Base-by-base conservation (phyloP, 2,888 invertebrate species). In the Diarsia brunnea region DNA sequence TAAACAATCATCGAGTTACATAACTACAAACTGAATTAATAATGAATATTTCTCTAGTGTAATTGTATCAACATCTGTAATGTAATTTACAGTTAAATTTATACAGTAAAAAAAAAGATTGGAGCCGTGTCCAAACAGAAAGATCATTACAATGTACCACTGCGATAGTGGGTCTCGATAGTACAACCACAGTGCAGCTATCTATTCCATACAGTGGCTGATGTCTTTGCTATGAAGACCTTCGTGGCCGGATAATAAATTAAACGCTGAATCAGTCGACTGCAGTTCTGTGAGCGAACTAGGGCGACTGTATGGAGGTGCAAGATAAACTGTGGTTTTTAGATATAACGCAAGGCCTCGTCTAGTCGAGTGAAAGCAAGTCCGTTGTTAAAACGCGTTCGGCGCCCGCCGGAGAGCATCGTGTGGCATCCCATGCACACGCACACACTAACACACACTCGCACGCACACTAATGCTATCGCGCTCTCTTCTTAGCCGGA, bases 401-500 rank as follows among this genome's bases (percentile, higher is more conserved):
- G 84, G 81, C 87, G 79, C 72, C 83, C 73, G 78, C 65, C 77
- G 84, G 84, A 84, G 82, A 77, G 80, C 78, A 24, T 43, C 61
- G 73, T 66, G 51, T 73, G 80, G 73, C 65, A 78, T 31, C 72
- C 7, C 80, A 73, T 80, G 69, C 87, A 76, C 89, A 78, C 88
- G 81, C 86, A 84, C 89, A 81, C 88, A 82, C 87, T 60, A 73
- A 82, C 88, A 78, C 87, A 80, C 86, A 79, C 84, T 76, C 90
- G 83, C 72, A 72, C 87, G 75, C 90, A 81, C 85, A 85, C 86
- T 75, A 74, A 87, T 89, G 92, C 91, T 93, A 94, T 93, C 95
- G 95, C 92, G 93, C 93, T 90, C 93, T 92, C 93, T 95, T 95
- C 91, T 90, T 92, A 80, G 91, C 92, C 90, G 95, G 94, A 89